These are phyloP conservation scores for Lepidurus apus DNA, from an alignment of 1,140 invertebrate species.

Conservation along the genomic window DNA sequence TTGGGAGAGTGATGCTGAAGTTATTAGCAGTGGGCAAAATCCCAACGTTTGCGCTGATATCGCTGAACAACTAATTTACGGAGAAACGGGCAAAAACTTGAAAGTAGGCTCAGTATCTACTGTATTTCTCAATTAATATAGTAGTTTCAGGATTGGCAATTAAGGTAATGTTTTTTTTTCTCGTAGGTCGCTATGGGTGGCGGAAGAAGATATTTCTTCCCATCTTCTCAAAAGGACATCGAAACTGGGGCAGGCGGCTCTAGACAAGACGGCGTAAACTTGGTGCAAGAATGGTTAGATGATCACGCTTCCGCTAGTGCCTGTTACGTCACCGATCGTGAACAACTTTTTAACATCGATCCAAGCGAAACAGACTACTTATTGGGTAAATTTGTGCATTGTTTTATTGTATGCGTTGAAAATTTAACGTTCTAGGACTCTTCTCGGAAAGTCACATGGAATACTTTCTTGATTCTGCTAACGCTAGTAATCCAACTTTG, in stretches of 20 bases:
- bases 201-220: slow-evolving; percentile 63
- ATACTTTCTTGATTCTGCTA: slow-evolving; percentile 48
- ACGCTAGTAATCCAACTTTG: slow-evolving; percentile 59
- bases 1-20: slow-evolving; percentile 42
- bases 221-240: slow-evolving; percentile 53
- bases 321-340: slow-evolving; percentile 59
- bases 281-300: slow-evolving; percentile 64
- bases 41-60: slow-evolving; percentile 43
- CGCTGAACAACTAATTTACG: slow-evolving; percentile 43
- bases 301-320: slow-evolving; percentile 51
- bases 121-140: background rate
- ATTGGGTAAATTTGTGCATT: slow-evolving; percentile 42
- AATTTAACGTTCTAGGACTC: slow-evolving; percentile 45
- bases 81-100: slow-evolving; percentile 42
- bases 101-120: slow-evolving; percentile 39
- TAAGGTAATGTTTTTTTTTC: slow-evolving; percentile 21
- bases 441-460: slow-evolving; percentile 55
- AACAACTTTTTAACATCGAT: slow-evolving; percentile 57
- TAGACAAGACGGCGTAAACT: slow-evolving; percentile 60
- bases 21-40: slow-evolving; percentile 36
- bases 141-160: background rate
- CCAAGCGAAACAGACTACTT: slow-evolving; percentile 60
- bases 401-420: slow-evolving; percentile 23
- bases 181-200: slow-evolving; percentile 60
- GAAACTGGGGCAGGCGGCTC: slow-evolving; percentile 48